Percentiles rank a stretch among this genome's conserved stretches.
phyloP scores from a whole-genome alignment of 2,113 vertebrate genomes.

The Seriola quinqueradiata region DNA sequence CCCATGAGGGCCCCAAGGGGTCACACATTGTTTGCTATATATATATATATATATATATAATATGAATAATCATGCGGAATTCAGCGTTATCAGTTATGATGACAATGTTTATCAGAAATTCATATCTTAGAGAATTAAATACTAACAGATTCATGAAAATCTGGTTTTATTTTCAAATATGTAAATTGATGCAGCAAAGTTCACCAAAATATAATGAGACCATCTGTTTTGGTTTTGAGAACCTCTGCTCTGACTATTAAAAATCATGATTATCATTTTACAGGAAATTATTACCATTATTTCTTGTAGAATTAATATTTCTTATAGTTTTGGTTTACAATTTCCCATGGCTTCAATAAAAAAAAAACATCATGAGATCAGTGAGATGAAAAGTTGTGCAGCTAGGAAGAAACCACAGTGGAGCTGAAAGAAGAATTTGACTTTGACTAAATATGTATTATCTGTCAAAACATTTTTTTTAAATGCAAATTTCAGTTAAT shows the following conservation, averaged over 20 bases:
- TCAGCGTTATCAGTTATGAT: not conserved
- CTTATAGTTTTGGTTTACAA: too few species aligned
- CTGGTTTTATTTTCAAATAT: constrained; percentile 33
- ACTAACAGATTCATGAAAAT: constrained; percentile 30
- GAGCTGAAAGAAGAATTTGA: not conserved
- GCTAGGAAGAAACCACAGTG: too few species aligned
- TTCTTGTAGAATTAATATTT: too few species aligned
- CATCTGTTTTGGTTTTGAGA: constrained; percentile 27
- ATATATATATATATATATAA: too few species aligned
- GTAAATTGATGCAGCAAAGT: constrained; percentile 24
- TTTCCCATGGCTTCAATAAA: not conserved
- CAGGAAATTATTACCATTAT: too few species aligned
- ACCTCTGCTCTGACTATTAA: constrained; percentile 3
- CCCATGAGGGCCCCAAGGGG: not conserved
- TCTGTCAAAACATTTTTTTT: not conserved
- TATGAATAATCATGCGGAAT: not conserved
- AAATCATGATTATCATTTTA: not conserved
- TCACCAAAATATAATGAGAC: constrained; percentile 22
- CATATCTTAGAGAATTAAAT: not conserved
- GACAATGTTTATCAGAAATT: not conserved
- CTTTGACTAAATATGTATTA: not conserved
- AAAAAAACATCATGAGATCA: not conserved
- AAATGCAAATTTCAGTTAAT: not conserved
- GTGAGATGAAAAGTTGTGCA: not conserved
- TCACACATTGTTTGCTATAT: constrained; percentile 2